Base-by-base conservation (phyloP, 2,797 vertebrate genomes). In the Champsocephalus esox region DNA sequence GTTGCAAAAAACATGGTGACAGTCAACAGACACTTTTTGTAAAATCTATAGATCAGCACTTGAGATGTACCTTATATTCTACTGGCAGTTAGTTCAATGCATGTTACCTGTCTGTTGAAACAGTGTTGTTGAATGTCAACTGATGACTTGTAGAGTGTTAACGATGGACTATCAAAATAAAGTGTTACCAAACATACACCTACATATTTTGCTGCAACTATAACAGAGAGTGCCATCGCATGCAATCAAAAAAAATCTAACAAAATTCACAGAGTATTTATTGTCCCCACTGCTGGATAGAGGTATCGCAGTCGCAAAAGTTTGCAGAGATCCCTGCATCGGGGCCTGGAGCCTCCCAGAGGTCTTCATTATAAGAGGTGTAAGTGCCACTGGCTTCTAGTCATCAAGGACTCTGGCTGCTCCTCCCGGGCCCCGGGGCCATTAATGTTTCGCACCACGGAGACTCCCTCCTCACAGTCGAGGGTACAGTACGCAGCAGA, bases 331-430 rank as follows among this genome's bases (percentile, higher is more conserved):
- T 61, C 45, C 44, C 34, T 65, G 44, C 65, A 49, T 54, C 19
- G 9, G 55, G 60, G 32, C 70, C 52, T 50, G 16, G n/a, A 73
- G 74, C 56, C 45, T 87, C 83, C 85, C 89, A 81, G 28, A 73
- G 83, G 86, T 82, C 73, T 87, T 90, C 82, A 84, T 90, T 90
- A 92, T 75, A 63, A 67, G 66, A 83, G 41, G 52, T 81, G 54
- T 80, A 55, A 60, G 71, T 67, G 66, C 66, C 79, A 65, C 68
- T 73, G 66, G 76, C 59, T 77, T 81, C 86, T 69, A 68, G 43
- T 75, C 71, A 81, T 79, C 61, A 74, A 77, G 51, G 61, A 70
- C 70, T 65, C 21, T 1, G 38, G 59, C 54, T 61, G 74, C 71
- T 75, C 62, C 70, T 83, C 24, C 44, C 55, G 48, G 64, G 66